Percentiles rank a stretch among this genome's conserved stretches.
phyloP scores from a whole-genome alignment of 2,113 vertebrate species.

The Corythoichthys haematopterus region DNA sequence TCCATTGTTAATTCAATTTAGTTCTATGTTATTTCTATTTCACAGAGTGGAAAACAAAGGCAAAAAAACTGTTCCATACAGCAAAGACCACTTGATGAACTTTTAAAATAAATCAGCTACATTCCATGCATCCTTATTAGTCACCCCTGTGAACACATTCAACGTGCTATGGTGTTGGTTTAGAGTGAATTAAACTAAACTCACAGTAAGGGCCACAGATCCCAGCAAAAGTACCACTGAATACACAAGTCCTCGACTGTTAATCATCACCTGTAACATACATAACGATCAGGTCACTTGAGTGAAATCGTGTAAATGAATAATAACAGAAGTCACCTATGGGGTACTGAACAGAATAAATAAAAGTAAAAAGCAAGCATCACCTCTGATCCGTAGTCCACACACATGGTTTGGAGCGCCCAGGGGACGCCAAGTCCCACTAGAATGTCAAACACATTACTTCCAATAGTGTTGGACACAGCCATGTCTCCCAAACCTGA shows the following conservation, averaged over 20 bases:
- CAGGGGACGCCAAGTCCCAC: constrained; percentile 92
- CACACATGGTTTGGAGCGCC: constrained; percentile 90
- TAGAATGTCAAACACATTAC: constrained; percentile 96
- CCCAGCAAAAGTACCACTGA: constrained; percentile 90
- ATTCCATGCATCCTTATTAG: too few species aligned
- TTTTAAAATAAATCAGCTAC: too few species aligned
- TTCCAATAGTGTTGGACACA: constrained; percentile 93
- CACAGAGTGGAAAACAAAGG: too few species aligned
- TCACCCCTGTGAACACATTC: too few species aligned
- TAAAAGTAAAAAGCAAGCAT: not conserved
- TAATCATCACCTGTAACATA: constrained; percentile 84
- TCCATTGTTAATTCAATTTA: too few species aligned
- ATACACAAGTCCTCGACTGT: constrained; percentile 90
- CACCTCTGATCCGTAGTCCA: constrained; percentile 84
- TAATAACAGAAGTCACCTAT: not conserved
- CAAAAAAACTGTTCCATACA: too few species aligned
- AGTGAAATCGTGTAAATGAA: not conserved
- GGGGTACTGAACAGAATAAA: too few species aligned
- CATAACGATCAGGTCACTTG: not conserved
- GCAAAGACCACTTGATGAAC: too few species aligned
- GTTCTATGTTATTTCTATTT: too few species aligned
- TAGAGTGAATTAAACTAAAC: constrained; percentile 42
- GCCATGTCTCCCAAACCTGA: constrained; percentile 95
- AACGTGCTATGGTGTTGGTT: too few species aligned
- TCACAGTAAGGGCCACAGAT: constrained; percentile 92